Evolutionary conservation across 2,888 invertebrate species (phyloP).

Genomic region (Harpagoxenus sublaevis): DNA sequence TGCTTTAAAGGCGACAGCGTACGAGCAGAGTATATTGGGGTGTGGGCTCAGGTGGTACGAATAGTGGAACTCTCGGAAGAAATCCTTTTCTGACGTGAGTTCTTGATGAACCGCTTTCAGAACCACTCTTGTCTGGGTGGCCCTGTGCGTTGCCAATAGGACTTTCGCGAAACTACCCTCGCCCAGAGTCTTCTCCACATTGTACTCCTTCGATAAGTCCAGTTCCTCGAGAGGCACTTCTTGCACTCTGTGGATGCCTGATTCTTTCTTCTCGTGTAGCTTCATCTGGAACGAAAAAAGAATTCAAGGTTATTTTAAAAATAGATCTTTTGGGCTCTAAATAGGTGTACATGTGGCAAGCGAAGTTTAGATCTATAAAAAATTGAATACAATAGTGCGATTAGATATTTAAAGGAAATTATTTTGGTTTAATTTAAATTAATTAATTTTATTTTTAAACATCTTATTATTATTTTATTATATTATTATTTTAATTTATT

Average conservation of each 20-base stretch:
- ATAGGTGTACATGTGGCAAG: neutral
- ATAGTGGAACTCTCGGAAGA: conserved; percentile 92
- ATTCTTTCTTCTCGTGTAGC: conserved; percentile 84
- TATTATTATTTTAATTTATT: neutral
- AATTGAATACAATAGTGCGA: neutral
- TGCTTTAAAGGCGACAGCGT: conserved; percentile 91
- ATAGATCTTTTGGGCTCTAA: neutral
- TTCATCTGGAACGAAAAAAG: conserved; percentile 81
- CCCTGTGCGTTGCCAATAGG: conserved; percentile 88
- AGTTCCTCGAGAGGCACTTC: conserved; percentile 87
- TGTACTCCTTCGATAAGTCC: conserved; percentile 89
- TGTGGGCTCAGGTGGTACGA: conserved; percentile 93
- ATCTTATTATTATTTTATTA: neutral
- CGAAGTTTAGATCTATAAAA: neutral
- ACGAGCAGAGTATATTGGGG: conserved; percentile 91
- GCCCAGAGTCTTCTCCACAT: conserved; percentile 89
- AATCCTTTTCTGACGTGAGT: conserved; percentile 88
- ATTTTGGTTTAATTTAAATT: conserved; percentile 1
- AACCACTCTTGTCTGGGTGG: conserved; percentile 89
- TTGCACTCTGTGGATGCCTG: conserved; percentile 87
- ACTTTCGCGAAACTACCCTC: conserved; percentile 91
- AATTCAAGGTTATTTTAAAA: neutral
- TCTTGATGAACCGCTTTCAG: conserved; percentile 90
- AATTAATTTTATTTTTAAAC: neutral
- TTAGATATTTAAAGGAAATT: neutral